phyloP scores from a whole-genome alignment of 2,797 vertebrate genomes.

The Intellagama lesueurii region DNA sequence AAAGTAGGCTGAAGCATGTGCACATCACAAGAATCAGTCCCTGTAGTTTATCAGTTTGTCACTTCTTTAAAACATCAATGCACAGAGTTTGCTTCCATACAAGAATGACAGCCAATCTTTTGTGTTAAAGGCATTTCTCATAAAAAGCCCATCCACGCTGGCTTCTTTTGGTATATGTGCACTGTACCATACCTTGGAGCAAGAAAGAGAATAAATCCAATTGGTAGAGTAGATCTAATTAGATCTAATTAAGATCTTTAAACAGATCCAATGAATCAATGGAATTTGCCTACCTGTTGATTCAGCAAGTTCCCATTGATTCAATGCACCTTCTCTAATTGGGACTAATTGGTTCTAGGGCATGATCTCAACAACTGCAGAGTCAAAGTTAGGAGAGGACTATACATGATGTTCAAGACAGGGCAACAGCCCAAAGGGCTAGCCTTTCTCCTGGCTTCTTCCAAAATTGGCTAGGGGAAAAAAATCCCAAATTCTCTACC shows the following conservation, averaged over 20 bases:
- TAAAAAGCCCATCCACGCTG: background rate
- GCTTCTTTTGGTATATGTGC: background rate
- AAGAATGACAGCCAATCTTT: background rate
- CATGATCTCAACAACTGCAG: background rate
- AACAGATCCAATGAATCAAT: too few species aligned
- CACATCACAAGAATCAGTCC: too few species aligned
- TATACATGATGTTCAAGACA: background rate
- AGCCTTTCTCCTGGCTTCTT: background rate
- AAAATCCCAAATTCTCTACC: too few species aligned
- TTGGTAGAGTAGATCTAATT: too few species aligned
- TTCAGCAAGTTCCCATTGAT: too few species aligned
- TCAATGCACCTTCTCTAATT: too few species aligned
- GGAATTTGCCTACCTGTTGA: too few species aligned
- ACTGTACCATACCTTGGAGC: too few species aligned
- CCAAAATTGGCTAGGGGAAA: background rate
- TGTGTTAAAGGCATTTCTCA: background rate
- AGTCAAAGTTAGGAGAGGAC: background rate
- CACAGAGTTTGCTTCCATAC: background rate
- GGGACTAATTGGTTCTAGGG: background rate
- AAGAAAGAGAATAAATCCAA: too few species aligned
- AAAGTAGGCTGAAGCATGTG: background rate
- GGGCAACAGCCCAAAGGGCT: background rate
- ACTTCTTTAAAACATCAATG: background rate
- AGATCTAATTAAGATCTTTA: too few species aligned
- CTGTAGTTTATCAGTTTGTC: background rate